Percentiles rank a stretch among this genome's conserved stretches.
These are phyloP conservation scores for Enteromius argenteus DNA, from an alignment of 2,797 vertebrate species.

Conservation along the genomic window DNA sequence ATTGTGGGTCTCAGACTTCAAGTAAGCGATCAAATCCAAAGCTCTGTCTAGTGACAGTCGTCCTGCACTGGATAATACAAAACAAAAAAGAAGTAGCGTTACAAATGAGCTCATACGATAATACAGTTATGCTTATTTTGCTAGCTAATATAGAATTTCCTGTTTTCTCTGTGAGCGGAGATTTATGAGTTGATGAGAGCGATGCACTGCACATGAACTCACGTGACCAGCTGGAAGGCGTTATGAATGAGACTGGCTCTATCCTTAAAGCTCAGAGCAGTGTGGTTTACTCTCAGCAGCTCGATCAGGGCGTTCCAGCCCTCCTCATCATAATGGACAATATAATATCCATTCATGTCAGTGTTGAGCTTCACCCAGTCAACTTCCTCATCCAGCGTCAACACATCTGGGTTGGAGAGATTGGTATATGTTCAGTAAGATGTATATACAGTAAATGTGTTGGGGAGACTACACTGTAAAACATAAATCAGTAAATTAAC, in stretches of 20 bases:
- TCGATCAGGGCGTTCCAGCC: constrained; percentile 82
- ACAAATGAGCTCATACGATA: constrained; percentile 10
- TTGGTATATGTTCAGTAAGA: neutral
- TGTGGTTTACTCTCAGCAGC: constrained; percentile 77
- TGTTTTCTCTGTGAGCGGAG: constrained; percentile 34
- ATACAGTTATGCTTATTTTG: neutral
- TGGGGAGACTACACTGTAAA: neutral
- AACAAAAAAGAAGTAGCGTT: constrained; percentile 8
- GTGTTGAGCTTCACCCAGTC: constrained; percentile 94
- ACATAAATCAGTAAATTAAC: too few relatives aligned
- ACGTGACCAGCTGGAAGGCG: constrained; percentile 94
- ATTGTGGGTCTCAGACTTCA: constrained; percentile 75
- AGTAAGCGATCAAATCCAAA: constrained; percentile 77
- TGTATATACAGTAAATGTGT: neutral
- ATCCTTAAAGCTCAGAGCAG: constrained; percentile 83
- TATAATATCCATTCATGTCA: constrained; percentile 89
- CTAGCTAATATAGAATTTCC: constrained; percentile 8
- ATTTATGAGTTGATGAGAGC: neutral
- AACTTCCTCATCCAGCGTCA: constrained; percentile 84
- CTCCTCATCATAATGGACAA: constrained; percentile 86
- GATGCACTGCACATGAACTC: constrained; percentile 43
- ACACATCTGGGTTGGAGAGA: constrained; percentile 75
- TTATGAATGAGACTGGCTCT: constrained; percentile 91
- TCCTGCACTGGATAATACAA: constrained; percentile 75
- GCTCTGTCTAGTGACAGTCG: constrained; percentile 86